Conservation (phyloP, 2,888 invertebrate genomes). For the Opisthograptis luteolata region DNA sequence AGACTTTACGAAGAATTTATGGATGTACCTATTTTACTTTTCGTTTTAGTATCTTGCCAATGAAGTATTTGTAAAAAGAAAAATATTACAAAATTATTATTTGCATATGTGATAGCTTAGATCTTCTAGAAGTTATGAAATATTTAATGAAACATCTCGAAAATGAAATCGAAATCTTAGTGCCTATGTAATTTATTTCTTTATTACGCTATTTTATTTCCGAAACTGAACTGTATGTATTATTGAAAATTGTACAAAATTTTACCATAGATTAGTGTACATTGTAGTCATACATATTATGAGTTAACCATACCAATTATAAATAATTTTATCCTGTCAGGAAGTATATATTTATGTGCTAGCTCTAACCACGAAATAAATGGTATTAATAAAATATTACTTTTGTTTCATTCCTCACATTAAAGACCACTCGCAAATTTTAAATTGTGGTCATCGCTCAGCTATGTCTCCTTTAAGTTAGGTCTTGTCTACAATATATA, state of each 20-base stretch:
- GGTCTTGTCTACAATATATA: too few species aligned
- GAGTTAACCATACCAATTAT: conserved; percentile 71
- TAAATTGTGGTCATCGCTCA: too few species aligned
- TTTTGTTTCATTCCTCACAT: neutral
- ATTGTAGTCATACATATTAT: conserved; percentile 66
- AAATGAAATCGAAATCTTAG: conserved; percentile 59
- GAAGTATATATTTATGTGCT: conserved; percentile 73
- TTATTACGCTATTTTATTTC: conserved; percentile 43
- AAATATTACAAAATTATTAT: conserved; percentile 66
- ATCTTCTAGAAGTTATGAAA: conserved; percentile 71
- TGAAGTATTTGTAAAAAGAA: conserved; percentile 74
- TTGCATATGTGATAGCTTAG: conserved; percentile 78
- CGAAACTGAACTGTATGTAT: conserved; percentile 41
- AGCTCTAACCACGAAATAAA: conserved; percentile 79
- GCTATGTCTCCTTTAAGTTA: too few species aligned
- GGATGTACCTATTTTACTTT: conserved; percentile 61
- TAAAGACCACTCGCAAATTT: neutral
- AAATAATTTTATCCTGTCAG: conserved; percentile 65
- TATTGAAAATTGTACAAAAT: conserved; percentile 73
- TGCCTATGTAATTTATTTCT: conserved; percentile 62
- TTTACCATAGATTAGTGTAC: conserved; percentile 64
- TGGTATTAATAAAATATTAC: conserved; percentile 64
- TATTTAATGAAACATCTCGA: conserved; percentile 58
- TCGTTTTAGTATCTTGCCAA: conserved; percentile 79
- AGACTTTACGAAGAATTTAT: conserved; percentile 70